Conservation (phyloP, 2,888 invertebrate genomes). For the Fragum fragum region DNA sequence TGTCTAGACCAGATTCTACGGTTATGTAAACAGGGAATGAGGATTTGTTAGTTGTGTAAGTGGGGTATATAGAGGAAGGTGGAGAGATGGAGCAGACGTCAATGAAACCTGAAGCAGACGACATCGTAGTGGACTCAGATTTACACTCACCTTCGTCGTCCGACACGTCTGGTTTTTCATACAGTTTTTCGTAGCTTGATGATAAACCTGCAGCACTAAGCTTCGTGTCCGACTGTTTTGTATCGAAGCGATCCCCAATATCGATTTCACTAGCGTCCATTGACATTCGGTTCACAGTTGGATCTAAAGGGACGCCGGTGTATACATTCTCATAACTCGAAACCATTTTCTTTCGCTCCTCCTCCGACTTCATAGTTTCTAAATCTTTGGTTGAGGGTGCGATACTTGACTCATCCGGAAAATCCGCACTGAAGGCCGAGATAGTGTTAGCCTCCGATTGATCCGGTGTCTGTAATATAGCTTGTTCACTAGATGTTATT, state of each 20-base stretch:
- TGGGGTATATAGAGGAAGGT: constrained; percentile 38
- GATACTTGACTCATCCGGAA: constrained; percentile 57
- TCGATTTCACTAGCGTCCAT: constrained; percentile 77
- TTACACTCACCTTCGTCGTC: constrained; percentile 71
- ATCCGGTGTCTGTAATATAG: constrained; percentile 83
- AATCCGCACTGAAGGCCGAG: constrained; percentile 76
- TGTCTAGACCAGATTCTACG: constrained; percentile 80
- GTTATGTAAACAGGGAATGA: constrained; percentile 80
- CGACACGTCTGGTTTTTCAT: constrained; percentile 66
- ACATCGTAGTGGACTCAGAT: constrained; percentile 60
- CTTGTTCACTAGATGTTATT: constrained; percentile 77
- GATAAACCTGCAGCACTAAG: constrained; percentile 72
- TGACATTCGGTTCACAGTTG: constrained; percentile 73
- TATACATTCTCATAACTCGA: constrained; percentile 81
- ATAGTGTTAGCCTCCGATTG: constrained; percentile 82
- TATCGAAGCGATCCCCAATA: constrained; percentile 83
- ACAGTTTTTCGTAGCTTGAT: constrained; percentile 83
- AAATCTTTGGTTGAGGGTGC: constrained; percentile 63
- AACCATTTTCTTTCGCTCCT: constrained; percentile 62
- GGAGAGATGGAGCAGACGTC: constrained; percentile 50
- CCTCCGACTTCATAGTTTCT: constrained; percentile 56
- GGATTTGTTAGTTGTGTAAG: constrained; percentile 52
- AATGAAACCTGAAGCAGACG: constrained; percentile 64
- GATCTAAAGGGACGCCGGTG: constrained; percentile 74
- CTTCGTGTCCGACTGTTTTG: constrained; percentile 78